Base-by-base conservation (phyloP, 2,888 invertebrate species). In the Apamea crenata region DNA sequence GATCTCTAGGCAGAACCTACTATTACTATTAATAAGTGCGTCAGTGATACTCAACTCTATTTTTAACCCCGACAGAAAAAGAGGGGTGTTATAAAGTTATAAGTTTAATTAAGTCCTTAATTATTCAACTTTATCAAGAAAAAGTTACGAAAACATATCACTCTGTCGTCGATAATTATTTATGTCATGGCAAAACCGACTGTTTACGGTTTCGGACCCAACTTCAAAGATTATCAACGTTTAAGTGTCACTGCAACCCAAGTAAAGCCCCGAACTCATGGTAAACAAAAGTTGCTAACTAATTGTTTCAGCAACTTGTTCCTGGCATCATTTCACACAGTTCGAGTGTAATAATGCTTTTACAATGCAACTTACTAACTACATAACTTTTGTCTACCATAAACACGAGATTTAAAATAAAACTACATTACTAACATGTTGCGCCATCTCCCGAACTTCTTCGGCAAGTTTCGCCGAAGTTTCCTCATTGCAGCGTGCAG, bases 401-500 rank as follows among this genome's bases (percentile, higher is more conserved):
- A 36, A 67, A n/a, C 40, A 53, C n/a, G 44, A 14, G 21, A 16
- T 59, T 21, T n/a, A 25, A 32, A 71, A 36, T 14, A 50, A 66
- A 59, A 12, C 61, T 72, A 74, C 36, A n/a, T 65, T 77, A 96
- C 97, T 92, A 85, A 95, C 96, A 85, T 96, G 96, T 66, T 94
- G 97, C 84, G 91, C 93, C 40, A 97, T 89, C 82, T 97, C 97
- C 59, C 94, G 84, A 95, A 95, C 92, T 87, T 97, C 97, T 84
- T 97, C 97, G 0, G 97, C 97, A 66, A 97, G 94, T 67, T 97
- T 97, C 5, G 98, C 98, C 44, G 98, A 97, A 18, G 98, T 98
- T 93, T 99, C 99, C 94, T 99, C 99, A 92, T 99, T 99, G 94
- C 99, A 98, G 91, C 98, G 98, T 53, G 98, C 98, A 0, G 99